A percentile compares a stretch with the other conserved stretches of the same genome.
Evolutionary conservation across 2,797 vertebrate genomes (phyloP).

Genomic region (Dermochelys coriacea): DNA sequence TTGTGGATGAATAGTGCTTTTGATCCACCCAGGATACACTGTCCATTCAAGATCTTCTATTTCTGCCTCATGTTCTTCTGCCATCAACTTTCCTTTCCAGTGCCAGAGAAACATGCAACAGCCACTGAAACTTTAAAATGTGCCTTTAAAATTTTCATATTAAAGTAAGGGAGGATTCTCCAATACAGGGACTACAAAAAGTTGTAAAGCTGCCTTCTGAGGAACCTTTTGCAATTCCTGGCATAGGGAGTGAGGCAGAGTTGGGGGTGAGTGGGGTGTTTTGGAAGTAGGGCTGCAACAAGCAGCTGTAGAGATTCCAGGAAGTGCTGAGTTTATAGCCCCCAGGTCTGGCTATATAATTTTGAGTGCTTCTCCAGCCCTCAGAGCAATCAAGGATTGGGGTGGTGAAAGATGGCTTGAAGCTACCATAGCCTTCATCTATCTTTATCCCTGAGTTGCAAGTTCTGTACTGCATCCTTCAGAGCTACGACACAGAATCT

Average conservation of each 20-base stretch:
- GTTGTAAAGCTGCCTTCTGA: not conserved
- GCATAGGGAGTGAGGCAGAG: not conserved
- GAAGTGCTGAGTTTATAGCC: not conserved
- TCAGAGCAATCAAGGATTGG: no score
- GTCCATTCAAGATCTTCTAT: not conserved
- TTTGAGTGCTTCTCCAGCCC: not conserved
- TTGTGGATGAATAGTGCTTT: not conserved
- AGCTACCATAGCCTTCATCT: rapidly evolving
- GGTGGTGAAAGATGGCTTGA: not conserved
- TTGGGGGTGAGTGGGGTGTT: not conserved
- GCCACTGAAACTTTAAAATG: not conserved
- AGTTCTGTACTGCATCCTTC: not conserved
- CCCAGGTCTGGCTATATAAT: not conserved
- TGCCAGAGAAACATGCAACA: not conserved
- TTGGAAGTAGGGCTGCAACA: not conserved
- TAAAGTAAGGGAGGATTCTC: not conserved
- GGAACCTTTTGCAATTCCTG: not conserved
- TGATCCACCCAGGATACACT: not conserved
- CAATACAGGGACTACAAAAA: not conserved
- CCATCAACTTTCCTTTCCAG: not conserved
- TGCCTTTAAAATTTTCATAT: not conserved
- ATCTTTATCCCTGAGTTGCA: not conserved
- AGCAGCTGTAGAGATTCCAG: not conserved
- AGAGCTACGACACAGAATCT: not conserved
- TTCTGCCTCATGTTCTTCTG: not conserved